Base-by-base conservation (phyloP, 1,140 invertebrate genomes). In the Metopolophium dirhodum region DNA sequence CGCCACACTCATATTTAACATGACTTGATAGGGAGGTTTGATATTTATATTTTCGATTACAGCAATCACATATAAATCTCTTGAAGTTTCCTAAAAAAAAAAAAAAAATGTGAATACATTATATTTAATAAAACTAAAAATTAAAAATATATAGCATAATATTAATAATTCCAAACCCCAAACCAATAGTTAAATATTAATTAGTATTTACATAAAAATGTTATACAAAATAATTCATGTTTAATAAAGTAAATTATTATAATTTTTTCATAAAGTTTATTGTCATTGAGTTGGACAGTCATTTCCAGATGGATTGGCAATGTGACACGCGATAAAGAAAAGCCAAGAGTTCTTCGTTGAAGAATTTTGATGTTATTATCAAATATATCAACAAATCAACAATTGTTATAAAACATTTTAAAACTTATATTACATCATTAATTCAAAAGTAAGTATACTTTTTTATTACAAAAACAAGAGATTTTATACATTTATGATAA, bases 1-100 rank as follows among this genome's bases (percentile, higher is more conserved):
- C 93, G 20, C 94, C 94, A 89, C 94, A 94, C 93, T 94, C 94
- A 51, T 93, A 94, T 86, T 94, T 94, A 85, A 91, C 57, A 93
- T 94, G 94, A 20, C 94, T 92, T 14, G 89, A 92, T 14, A 94
- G 47, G 30, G 95, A 77, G 20, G 57, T 49, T 26, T 54, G 91
- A 20, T 92, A 91, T 86, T 77, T 83, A 35, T 92, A 94, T 26
- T n/a, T 91, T 7, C 83, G 89, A 54, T 90, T 90, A 41, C 93
- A 94, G 35, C 51, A 18, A 57, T 87, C 23, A 91, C 94, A 94
- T 45, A 0, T 18, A n/a, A 77, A 77, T n/a, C 14, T 77, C n/a
- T 77, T 77, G 30, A 18, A n/a, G 30, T 77, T 18, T 77, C 18
- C 61, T 77, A 77, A 77, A 77, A 77, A 77, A 68, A n/a, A 61